Base-by-base conservation (phyloP, 1,140 invertebrate genomes). In the Euglossa dilemma region DNA sequence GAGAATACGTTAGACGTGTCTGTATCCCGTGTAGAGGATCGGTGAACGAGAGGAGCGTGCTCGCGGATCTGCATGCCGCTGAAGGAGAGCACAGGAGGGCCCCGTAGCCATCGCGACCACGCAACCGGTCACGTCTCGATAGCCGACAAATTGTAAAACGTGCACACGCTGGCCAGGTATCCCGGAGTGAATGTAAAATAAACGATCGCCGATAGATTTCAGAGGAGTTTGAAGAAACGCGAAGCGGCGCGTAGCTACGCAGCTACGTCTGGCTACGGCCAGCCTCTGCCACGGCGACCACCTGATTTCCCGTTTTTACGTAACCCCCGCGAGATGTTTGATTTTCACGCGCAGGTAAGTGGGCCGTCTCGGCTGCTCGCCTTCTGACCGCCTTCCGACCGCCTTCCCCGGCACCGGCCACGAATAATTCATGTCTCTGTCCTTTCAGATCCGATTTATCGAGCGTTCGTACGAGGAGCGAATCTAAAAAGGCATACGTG, bases 361-460 rank as follows among this genome's bases (percentile, higher is more conserved):
- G 43, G 6, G 7, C 47, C 16, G 28, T 1, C 11, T 28, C 6
- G 69, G 23, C 18, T 45, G 11, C 9, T n/a, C 63, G 20, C 23
- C n/a, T 45, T 7, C 16, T 0, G 8, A 25, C n/a, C 43, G n/a
- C n/a, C n/a, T 47, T 47, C 64, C 1, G n/a, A 23, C n/a, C 43
- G 14, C 23, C 23, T 20, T 6, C 36, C 2, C 18, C 16, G 16
- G 3, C 5, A 20, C 36, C 1, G 2, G 8, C 3, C 20, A 1
- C 14, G 36, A 45, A 25, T 45, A 20, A 57, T 71, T 72, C 50
- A 20, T n/a, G 16, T 25, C 6, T 23, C 3, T 36, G 5, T n/a
- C 25, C 43, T 82, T 82, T 67, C 80, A 82, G 80, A 76, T 76
- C 25, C 72, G 28, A 81, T 81, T 67, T 57, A 57, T 54, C 72